Evolutionary conservation across 1,140 invertebrate genomes (phyloP).

Genomic region (Anastatus disparis): DNA sequence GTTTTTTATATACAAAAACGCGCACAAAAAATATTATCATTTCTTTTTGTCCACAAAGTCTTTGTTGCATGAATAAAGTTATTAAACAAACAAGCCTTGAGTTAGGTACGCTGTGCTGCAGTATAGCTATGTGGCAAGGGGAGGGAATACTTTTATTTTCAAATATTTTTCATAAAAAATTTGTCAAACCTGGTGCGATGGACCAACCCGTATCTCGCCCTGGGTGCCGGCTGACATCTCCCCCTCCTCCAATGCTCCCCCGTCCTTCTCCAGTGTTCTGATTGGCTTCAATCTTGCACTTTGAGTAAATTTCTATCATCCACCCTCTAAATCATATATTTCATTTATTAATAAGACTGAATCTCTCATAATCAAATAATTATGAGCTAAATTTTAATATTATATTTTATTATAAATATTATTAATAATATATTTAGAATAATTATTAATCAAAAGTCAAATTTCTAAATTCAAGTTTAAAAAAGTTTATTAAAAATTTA

Average conservation of each 20-base stretch:
- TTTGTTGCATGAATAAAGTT: conserved; percentile 39
- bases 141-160: conserved; percentile 12
- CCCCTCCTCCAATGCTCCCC: conserved; percentile 66
- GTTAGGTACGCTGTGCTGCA: conserved; percentile 60
- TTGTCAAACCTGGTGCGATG: conserved; percentile 85
- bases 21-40: background rate
- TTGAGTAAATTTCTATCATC: conserved; percentile 65
- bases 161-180: too few relatives aligned
- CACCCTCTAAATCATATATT: conserved; percentile 63
- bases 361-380: too few relatives aligned
- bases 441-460: too few relatives aligned
- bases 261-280: conserved; percentile 67
- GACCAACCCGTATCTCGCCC: conserved; percentile 94
- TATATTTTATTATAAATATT: too few relatives aligned
- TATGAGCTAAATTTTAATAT: too few relatives aligned
- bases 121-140: conserved; percentile 60
- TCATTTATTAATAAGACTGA: too few relatives aligned
- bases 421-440: too few relatives aligned
- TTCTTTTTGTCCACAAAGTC: background rate
- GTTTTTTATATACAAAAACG: background rate
- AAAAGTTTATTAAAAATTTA: too few relatives aligned
- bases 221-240: conserved; percentile 82
- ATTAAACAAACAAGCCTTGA: conserved; percentile 56
- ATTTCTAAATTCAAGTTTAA: too few relatives aligned
- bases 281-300: conserved; percentile 62